phyloP scores from a whole-genome alignment of 2,888 invertebrate species.

The Plagiodera versicolora region DNA sequence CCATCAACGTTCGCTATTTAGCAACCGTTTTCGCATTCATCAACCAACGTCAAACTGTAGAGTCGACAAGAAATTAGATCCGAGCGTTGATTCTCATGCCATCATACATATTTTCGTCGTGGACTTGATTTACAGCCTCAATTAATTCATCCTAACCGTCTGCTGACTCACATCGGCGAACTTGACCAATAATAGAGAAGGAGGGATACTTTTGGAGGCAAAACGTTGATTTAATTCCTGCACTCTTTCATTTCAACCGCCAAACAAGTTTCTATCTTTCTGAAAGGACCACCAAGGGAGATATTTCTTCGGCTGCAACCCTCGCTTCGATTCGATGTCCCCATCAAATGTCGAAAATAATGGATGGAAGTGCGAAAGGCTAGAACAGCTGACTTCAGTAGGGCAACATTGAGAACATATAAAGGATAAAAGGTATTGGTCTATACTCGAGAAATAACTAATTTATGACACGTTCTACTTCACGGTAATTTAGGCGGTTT shows the following conservation, averaged over 20 bases:
- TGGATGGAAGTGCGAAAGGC: conserved; percentile 16
- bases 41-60: not conserved
- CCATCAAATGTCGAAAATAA: conserved; percentile 21
- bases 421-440: conserved; percentile 12
- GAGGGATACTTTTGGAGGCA: conserved; percentile 11
- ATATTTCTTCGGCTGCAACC: not conserved
- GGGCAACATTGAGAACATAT: conserved; percentile 11
- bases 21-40: not conserved
- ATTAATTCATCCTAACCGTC: conserved; percentile 7
- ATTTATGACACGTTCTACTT: conserved; percentile 16
- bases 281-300: conserved; percentile 12
- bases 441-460: conserved; percentile 1
- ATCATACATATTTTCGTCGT: not conserved
- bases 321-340: conserved; percentile 8
- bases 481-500: conserved; percentile 8
- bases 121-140: conserved; percentile 3
- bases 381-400: conserved; percentile 18
- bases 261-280: conserved; percentile 23
- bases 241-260: conserved; percentile 8
- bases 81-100: not conserved
- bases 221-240: conserved; percentile 20
- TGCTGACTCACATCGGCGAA: conserved; percentile 14
- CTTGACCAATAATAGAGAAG: conserved; percentile 2
- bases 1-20: not conserved
- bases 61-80: not conserved